Evolutionary conservation across 2,888 invertebrate species (phyloP).

Genomic region (Mantis religiosa): DNA sequence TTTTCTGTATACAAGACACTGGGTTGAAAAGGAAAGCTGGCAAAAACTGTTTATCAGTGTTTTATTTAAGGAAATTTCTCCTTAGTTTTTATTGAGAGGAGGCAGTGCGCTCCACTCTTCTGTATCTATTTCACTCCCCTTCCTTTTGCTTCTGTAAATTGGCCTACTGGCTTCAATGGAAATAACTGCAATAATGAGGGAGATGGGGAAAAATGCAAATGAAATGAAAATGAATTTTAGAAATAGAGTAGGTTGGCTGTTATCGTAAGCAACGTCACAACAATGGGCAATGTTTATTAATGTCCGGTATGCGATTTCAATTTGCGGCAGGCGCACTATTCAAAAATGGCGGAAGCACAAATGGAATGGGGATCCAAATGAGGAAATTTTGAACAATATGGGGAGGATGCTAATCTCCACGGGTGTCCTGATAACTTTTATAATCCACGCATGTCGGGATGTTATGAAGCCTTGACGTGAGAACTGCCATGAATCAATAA

Average conservation of each 20-base stretch:
- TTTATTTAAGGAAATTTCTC: not conserved
- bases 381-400: not conserved
- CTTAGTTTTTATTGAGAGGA: not conserved
- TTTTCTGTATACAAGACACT: too few species aligned
- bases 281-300: constrained; percentile 15
- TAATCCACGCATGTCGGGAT: not conserved
- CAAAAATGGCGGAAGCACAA: not conserved
- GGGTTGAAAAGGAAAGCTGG: too few species aligned
- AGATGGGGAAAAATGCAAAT: not conserved
- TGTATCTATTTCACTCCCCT: not conserved
- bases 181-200: not conserved
- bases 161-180: not conserved
- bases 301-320: constrained; percentile 4
- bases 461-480: not conserved
- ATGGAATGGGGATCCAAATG: not conserved
- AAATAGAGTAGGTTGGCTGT: not conserved
- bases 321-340: not conserved
- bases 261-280: not conserved
- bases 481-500: not conserved
- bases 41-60: too few species aligned
- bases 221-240: constrained; percentile 8
- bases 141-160: not conserved
- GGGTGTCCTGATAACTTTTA: not conserved
- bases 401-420: not conserved
- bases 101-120: not conserved